Conservation (phyloP, 1,140 invertebrate species). For the Globodera rostochiensis region DNA sequence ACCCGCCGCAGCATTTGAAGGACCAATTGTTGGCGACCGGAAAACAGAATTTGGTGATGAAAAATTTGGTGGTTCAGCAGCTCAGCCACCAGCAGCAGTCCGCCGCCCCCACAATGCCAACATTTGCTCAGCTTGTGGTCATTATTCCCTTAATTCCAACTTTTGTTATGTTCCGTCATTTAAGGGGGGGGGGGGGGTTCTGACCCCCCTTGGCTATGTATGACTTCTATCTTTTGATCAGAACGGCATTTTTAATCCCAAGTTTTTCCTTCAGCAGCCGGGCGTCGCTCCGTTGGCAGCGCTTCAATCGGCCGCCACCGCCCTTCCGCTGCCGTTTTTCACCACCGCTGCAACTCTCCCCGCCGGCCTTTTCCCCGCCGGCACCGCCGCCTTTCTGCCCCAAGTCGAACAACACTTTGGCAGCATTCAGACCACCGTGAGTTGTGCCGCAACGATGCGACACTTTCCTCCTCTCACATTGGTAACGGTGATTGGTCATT, state of each 20-base stretch:
- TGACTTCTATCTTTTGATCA: too few relatives aligned
- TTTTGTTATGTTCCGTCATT: too few relatives aligned
- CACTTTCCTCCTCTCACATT: too few relatives aligned
- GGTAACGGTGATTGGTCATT: too few relatives aligned
- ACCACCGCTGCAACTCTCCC: not conserved
- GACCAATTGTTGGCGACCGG: slow-evolving; percentile 99
- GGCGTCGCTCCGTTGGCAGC: not conserved
- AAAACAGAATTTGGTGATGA: slow-evolving; percentile 94
- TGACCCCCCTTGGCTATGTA: too few relatives aligned
- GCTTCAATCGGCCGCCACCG: not conserved
- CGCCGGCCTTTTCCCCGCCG: slow-evolving; percentile 1
- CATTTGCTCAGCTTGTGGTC: slow-evolving; percentile 48
- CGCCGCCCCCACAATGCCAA: slow-evolving; percentile 33
- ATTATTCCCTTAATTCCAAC: too few relatives aligned
- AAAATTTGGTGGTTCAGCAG: slow-evolving; percentile 67
- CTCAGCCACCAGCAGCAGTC: slow-evolving; percentile 37
- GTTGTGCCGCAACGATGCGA: not conserved
- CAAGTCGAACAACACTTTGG: not conserved
- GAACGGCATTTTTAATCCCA: too few relatives aligned
- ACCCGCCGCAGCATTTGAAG: slow-evolving; percentile 89
- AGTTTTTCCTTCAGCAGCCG: slow-evolving; percentile 7
- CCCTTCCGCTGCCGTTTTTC: slow-evolving; percentile 15
- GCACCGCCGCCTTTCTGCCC: not conserved
- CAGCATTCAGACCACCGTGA: not conserved
- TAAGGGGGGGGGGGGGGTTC: too few relatives aligned